phyloP scores from a whole-genome alignment of 2,113 vertebrate genomes.

The Heterochromis multidens region DNA sequence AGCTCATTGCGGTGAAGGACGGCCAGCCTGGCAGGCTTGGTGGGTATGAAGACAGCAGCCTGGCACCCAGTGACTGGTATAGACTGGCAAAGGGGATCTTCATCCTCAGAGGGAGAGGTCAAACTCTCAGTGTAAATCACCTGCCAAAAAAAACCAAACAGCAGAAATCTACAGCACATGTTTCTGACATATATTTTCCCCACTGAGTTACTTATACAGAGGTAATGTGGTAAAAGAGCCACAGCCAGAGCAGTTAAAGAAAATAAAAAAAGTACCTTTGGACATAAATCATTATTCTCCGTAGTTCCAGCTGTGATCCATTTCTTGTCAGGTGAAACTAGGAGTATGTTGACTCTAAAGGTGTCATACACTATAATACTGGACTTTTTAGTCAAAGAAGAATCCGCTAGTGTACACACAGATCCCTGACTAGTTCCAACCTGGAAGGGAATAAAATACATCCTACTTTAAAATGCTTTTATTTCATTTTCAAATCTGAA shows the following conservation, averaged over 20 bases:
- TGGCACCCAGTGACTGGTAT: slow-evolving; percentile 50
- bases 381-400: slow-evolving; percentile 60
- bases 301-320: slow-evolving; percentile 59
- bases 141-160: slow-evolving; percentile 24
- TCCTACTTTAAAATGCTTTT: background rate
- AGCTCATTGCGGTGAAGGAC: slow-evolving; percentile 16
- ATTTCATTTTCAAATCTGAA: background rate
- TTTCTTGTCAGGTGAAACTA: slow-evolving; percentile 72
- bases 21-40: slow-evolving; percentile 68
- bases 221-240: background rate
- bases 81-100: slow-evolving; percentile 48
- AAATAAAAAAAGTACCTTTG: slow-evolving; percentile 60
- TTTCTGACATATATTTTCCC: background rate
- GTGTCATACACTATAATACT: slow-evolving; percentile 39
- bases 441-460: slow-evolving; percentile 26
- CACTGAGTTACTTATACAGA: background rate
- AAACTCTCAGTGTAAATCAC: slow-evolving; percentile 66
- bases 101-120: slow-evolving; percentile 54
- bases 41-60: slow-evolving; percentile 72
- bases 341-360: slow-evolving; percentile 50
- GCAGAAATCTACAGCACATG: background rate
- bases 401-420: slow-evolving; percentile 54
- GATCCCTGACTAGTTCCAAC: slow-evolving; percentile 62
- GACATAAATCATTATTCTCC: slow-evolving; percentile 41
- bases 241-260: background rate